Percentiles rank a stretch among this genome's conserved stretches.
Evolutionary conservation across 2,113 vertebrate genomes (phyloP).

Genomic region (Laticauda colubrina): DNA sequence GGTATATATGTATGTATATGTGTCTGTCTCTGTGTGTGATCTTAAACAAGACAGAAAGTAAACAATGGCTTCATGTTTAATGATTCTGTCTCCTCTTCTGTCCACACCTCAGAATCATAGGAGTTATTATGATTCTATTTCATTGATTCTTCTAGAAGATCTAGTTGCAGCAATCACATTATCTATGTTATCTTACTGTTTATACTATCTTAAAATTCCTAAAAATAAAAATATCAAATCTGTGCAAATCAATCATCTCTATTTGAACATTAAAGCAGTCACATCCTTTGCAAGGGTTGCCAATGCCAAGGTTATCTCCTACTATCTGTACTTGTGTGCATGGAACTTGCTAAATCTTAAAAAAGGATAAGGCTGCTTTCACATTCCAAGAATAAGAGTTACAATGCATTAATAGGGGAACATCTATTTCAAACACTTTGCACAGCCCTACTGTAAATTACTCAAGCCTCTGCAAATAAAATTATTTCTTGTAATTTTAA

Average conservation of each 20-base stretch:
- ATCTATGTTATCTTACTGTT: neutral
- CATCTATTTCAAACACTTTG: neutral
- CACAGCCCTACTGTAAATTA: neutral
- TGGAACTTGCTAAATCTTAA: neutral
- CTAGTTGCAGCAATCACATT: neutral
- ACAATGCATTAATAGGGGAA: neutral
- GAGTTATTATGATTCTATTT: neutral
- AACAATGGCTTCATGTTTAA: neutral
- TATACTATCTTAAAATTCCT: neutral
- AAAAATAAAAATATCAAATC: neutral
- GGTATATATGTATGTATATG: neutral
- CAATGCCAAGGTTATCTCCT: neutral
- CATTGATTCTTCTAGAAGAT: neutral
- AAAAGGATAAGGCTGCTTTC: neutral
- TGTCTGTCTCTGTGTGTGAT: neutral
- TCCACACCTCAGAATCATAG: neutral
- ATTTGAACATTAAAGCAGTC: neutral
- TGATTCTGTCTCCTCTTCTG: neutral
- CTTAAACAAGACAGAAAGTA: neutral
- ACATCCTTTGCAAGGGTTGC: neutral
- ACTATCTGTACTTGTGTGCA: neutral
- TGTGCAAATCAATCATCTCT: neutral
- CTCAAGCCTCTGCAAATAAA: neutral
- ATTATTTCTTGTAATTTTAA: neutral
- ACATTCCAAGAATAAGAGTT: neutral